phyloP scores from a whole-genome alignment of 1,140 invertebrate genomes.

The Cataglyphis hispanica region DNA sequence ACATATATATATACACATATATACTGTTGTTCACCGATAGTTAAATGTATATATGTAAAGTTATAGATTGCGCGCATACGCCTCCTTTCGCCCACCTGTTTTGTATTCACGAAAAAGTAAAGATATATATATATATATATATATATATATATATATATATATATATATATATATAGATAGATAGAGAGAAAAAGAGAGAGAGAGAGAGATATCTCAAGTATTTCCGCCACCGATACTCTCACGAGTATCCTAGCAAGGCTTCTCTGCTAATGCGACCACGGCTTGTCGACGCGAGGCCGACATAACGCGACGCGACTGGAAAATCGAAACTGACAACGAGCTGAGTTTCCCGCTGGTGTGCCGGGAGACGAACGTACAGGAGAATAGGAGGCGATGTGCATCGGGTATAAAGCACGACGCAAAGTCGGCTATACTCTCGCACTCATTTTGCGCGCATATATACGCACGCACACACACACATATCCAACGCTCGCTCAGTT shows the following conservation, averaged over 20 bases:
- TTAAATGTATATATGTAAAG: constrained; percentile 47
- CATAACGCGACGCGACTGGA: constrained; percentile 67
- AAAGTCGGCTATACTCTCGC: constrained; percentile 48
- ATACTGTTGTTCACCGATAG: constrained; percentile 10
- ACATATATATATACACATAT: constrained; percentile 40
- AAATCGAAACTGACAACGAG: constrained; percentile 61
- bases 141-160: no score
- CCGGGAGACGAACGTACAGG: constrained; percentile 46
- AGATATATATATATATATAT: neutral
- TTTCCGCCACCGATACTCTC: constrained; percentile 51
- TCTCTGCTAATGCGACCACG: constrained; percentile 49
- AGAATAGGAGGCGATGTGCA: constrained; percentile 59
- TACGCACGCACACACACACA: neutral
- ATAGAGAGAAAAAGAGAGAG: neutral
- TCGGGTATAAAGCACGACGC: constrained; percentile 57
- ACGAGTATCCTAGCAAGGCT: constrained; percentile 49
- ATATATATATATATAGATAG: no score
- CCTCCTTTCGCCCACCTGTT: constrained; percentile 20
- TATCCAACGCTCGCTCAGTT: neutral
- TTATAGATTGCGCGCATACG: neutral
- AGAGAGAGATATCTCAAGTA: constrained; percentile 21
- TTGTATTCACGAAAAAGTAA: constrained; percentile 25
- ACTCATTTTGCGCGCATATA: constrained; percentile 46
- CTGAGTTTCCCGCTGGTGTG: constrained; percentile 39
- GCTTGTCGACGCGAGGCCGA: constrained; percentile 51